Evolutionary conservation across 2,797 vertebrate species (phyloP).

Genomic region (Pristis pectinata): DNA sequence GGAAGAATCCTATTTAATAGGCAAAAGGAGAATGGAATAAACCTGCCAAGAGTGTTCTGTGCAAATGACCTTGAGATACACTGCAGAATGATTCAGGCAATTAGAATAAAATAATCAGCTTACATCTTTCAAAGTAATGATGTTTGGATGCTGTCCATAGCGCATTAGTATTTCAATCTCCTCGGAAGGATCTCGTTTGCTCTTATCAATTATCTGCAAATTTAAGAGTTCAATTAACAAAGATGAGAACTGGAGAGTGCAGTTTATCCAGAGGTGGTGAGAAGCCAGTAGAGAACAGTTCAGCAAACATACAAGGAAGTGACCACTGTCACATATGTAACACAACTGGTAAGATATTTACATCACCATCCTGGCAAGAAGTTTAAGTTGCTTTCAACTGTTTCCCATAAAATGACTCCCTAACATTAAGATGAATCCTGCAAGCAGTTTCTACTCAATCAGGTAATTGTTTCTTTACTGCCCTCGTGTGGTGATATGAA

Average conservation of each 20-base stretch:
- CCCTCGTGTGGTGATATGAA: neutral
- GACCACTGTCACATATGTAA: too few relatives aligned
- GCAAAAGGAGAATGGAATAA: neutral
- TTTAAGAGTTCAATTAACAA: constrained; percentile 12
- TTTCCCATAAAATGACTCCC: neutral
- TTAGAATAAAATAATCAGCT: constrained; percentile 47
- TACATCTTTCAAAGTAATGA: constrained; percentile 95
- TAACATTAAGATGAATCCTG: neutral
- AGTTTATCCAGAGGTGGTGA: too few relatives aligned
- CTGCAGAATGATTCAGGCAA: neutral
- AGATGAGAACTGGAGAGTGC: neutral
- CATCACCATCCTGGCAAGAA: too few relatives aligned
- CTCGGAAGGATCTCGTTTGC: constrained; percentile 91
- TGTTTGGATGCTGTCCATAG: constrained; percentile 92
- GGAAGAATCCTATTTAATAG: neutral
- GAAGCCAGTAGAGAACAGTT: too few relatives aligned
- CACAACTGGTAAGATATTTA: too few relatives aligned
- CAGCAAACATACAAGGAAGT: too few relatives aligned
- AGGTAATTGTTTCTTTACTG: neutral
- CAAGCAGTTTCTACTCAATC: neutral
- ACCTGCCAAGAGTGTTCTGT: neutral
- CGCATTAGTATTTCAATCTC: constrained; percentile 96
- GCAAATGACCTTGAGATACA: neutral
- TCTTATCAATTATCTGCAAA: constrained; percentile 91
- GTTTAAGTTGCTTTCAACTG: too few relatives aligned